phyloP scores from a whole-genome alignment of 2,888 invertebrate genomes.

The Cynaeus angustus region DNA sequence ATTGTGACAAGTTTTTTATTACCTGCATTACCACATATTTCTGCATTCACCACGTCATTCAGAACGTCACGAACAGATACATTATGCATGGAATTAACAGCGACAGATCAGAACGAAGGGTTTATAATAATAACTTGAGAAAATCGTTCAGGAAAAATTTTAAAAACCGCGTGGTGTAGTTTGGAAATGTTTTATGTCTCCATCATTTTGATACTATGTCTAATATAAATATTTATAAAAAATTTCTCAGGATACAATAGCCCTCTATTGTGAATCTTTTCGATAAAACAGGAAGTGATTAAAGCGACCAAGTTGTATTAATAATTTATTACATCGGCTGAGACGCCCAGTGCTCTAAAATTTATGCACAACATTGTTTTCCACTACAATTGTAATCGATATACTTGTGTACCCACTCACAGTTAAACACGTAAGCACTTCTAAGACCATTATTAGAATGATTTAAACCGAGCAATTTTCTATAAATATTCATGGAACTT shows the following conservation, averaged over 20 bases:
- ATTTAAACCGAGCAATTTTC: conserved; percentile 35
- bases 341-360: conserved; percentile 21
- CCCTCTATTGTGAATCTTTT: conserved; percentile 1
- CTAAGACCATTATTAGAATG: conserved; percentile 36
- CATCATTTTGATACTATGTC: background rate
- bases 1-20: conserved; percentile 1
- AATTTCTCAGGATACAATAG: background rate
- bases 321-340: conserved; percentile 8
- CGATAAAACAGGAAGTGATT: conserved; percentile 23
- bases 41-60: conserved; percentile 1
- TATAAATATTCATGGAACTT: conserved; percentile 33
- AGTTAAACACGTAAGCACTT: conserved; percentile 36
- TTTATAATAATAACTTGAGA: too few species aligned
- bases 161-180: too few species aligned
- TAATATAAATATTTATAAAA: background rate
- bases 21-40: background rate
- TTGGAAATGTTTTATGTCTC: background rate
- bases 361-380: conserved; percentile 22
- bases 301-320: conserved; percentile 12
- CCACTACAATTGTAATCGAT: conserved; percentile 24
- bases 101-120: too few species aligned
- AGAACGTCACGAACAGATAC: too few species aligned
- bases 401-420: conserved; percentile 28
- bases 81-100: too few species aligned
- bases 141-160: too few species aligned